These are phyloP conservation scores for Vanacampus margaritifer DNA, from an alignment of 2,113 vertebrate species.

Conservation along the genomic window DNA sequence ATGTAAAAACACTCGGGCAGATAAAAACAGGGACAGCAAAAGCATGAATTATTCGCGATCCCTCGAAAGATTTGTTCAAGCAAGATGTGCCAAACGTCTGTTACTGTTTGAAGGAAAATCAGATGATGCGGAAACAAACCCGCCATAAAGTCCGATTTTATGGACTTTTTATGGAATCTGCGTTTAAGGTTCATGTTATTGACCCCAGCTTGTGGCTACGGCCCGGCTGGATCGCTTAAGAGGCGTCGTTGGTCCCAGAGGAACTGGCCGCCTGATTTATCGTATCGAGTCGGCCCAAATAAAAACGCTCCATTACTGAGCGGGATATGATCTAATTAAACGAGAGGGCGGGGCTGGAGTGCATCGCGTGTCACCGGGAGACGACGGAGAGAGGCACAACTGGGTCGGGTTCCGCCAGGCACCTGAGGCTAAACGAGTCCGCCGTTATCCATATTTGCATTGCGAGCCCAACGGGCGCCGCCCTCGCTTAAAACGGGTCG, in stretches of 20 bases:
- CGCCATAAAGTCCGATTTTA: neutral
- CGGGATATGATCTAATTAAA: conserved; percentile 41
- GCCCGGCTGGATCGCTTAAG: neutral
- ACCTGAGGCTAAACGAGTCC: neutral
- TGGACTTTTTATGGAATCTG: neutral
- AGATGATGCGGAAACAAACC: neutral
- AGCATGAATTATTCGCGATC: no score
- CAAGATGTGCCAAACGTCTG: no score
- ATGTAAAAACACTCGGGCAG: neutral
- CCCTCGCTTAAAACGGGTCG: neutral
- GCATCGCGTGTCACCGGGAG: neutral
- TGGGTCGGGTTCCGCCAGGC: conserved; percentile 8
- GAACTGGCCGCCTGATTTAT: conserved; percentile 40
- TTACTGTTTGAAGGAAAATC: neutral
- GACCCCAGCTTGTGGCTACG: neutral
- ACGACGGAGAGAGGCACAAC: neutral
- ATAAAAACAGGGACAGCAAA: no score
- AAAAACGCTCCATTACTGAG: conserved; percentile 22
- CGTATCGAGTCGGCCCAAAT: conserved; percentile 29
- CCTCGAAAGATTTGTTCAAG: no score
- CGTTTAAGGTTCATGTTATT: neutral
- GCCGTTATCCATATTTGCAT: neutral
- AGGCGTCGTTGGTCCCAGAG: neutral
- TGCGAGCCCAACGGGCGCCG: neutral
- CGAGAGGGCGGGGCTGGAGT: neutral